Evolutionary conservation across 1,140 invertebrate genomes (phyloP), one percentile per base, ranked within the genome.

Genomic region (Hirudo medicinalis): DNA sequence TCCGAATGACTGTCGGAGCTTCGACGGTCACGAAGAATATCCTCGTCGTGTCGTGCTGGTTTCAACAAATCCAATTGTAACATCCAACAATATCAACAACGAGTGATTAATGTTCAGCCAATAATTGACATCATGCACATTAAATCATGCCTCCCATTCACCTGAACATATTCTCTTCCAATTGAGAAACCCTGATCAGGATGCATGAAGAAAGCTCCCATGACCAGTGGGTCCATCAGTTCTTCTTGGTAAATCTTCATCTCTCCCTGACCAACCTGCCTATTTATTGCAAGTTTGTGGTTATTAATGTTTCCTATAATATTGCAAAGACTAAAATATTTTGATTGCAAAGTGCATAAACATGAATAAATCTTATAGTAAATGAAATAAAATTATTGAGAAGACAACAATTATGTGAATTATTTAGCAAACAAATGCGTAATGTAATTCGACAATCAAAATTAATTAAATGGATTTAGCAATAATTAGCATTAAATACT

Each of bases 31-130:
- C 67, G 40, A 63, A 71, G 69, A 73, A 73, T 9, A 29, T 54
- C 32, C 72, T 20, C 11, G 72, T 66, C 53, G 69, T 55, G 67
- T 72, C 72, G 68, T 72, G 72, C 72, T 72, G 25, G 53, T 36
- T 63, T 3, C 20, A 63, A 63, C 9, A 63, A 63, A n/a, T 63
- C 3, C 19, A 63, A 13, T 63, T 63, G 1, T 13, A 13, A 49
- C 43, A 15, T 49, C 43, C 15, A 9, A 17, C 15, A 49, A 49
- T 49, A 13, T 5, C 43, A 49, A 15, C 15, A 49, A 49, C 43
- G 11, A 49, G 9, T 49, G 11, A 49, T 49, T 49, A 49, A 49
- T 49, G 11, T 49, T 17, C 43, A 49, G 3, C 1, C 43, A 49
- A 15, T 49, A 49, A 49, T 49, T 49, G 11, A 49, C 15, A 13